Base-by-base conservation (phyloP, 2,113 vertebrate species). In the Terrapene triunguis region DNA sequence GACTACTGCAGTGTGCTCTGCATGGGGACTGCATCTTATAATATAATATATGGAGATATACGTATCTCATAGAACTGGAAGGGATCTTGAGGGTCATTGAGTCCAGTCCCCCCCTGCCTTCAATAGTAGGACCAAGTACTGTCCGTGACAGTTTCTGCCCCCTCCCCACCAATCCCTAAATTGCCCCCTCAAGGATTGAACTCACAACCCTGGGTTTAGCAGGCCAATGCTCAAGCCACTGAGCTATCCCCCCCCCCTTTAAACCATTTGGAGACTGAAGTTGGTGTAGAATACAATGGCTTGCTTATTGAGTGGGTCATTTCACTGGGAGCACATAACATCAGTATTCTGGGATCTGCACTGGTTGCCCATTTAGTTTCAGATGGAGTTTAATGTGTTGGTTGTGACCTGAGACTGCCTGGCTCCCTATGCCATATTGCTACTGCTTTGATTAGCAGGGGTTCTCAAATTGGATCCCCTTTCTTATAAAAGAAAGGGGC, bases 391-490 rank as follows among this genome's bases (percentile, higher is more conserved):
- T 14, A 51, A 78, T 55, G 38, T 82, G 6, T 84, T 82, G 89
- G 9, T 83, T 94, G 87, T 78, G 78, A 84, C 53, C 53, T 25
- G 47, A 69, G 83, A 50, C 53, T 81, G 12, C 6, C 62, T 65
- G 84, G 17, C 85, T 86, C 3, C 48, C n/a, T 74, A 72, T 87
- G 72, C 44, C 94, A 25, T 82, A 84, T 54, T 48, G 81, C 54
- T 62, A 72, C 86, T 74, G 44, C 92, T 94, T 96, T 97, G 96
- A 6, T 65, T 65, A 65, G 62, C 32, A 93, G 95, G 95, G 93
- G 94, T 90, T 84, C 90, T 96, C 93, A 94, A 94, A 96, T 93
- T 97, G 95, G 95, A 83, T n/a, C n/a, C 95, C 19, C 38, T 78
- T 94, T 79, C 14, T 96, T 93, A 92, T 89, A 94, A 90, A 88